Base-by-base conservation (phyloP, 1,140 invertebrate genomes). In the Oryzaephilus surinamensis region DNA sequence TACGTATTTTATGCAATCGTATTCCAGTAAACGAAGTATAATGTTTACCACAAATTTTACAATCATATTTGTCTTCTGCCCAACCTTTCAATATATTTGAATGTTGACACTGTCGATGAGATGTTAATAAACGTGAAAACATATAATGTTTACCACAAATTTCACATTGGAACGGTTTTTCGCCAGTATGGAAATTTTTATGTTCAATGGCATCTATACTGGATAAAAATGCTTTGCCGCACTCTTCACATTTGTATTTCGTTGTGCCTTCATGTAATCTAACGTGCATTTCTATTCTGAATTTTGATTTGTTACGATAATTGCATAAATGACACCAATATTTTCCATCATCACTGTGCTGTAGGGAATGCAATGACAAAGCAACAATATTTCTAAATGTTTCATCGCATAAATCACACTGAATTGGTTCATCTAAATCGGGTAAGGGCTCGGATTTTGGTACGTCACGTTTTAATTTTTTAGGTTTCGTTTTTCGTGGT, bases 291-390 rank as follows among this genome's bases (percentile, higher is more conserved):
- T 69, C 53, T 13, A 73, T 41, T 60, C 71, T 70, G 1, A 69
- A 69, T 33, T 68, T 64, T 39, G 68, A 70, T 0, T 67, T 61
- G 46, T 58, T 68, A 65, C 11, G 67, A 42, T 70, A 69, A 24
- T 63, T 64, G 44, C 70, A 73, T 6, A 70, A 52, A 6, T 61
- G 62, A 45, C 70, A 73, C 14, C 61, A 62, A 48, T 65, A 68
- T 0, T 68, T 66, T 45, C 63, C 63, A 3, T 65, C 56, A 2
- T 67, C 68, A 7, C 61, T 67, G 45, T 76, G 75, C 16, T 72
- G 67, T 60, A 72, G 66, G 57, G 74, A 68, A 46, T 79, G 76
- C 11, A 71, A 65, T 36, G 69, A 70, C 23, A 77, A 54, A 41
- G 72, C 74, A 40, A 70, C 69, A 10, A 71, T 67, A 41, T 69